Evolutionary conservation across 2,888 invertebrate species (phyloP), one percentile per base, ranked within the genome.

Genomic region (Sarcophaga carnaria): DNA sequence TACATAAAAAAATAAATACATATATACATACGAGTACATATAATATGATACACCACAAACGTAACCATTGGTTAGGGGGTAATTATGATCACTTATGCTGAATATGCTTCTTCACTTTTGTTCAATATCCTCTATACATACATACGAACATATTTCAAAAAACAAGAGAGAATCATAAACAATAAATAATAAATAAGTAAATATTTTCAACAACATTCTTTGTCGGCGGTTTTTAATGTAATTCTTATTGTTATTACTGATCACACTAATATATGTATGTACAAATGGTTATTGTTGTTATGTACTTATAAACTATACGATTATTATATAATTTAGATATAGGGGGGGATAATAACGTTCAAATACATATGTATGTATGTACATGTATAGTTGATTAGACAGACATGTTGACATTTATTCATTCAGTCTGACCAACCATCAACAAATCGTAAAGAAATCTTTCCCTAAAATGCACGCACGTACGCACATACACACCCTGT

Each of bases 131-230:
- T 79, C 22, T 59, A 45, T 62, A 27, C 12, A 8, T 37, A 37
- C 37, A 6, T 6, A 37, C 37, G 1, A 6, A 37, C 37, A 37
- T 37, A 37, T 37, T 37, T 37, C 0, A 37, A 37, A 37, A 37
- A 37, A 37, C 37, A 37, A 37, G 37, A 37, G 8, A 10, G 8
- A 10, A 37, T 37, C 37, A 10, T 37, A 37, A 37, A 37, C 8
- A 37, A 10, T 2, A 37, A 10, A 10, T 10, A 37, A 37, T 37
- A 37, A 37, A 37, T 37, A 37, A 37, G 8, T 54, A 54, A 49
- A 70, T 47, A 71, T 72, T 64, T 71, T 37, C 37, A 37, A 72
- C 66, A 80, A 72, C 72, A 80, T 80, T 64, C 72, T 72, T 80
- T 72, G 66, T 72, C 72, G 64, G 64, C 27, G 63, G 37, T 37